phyloP scores from a whole-genome alignment of 2,797 vertebrate genomes.

The Meriones psammophilus region DNA sequence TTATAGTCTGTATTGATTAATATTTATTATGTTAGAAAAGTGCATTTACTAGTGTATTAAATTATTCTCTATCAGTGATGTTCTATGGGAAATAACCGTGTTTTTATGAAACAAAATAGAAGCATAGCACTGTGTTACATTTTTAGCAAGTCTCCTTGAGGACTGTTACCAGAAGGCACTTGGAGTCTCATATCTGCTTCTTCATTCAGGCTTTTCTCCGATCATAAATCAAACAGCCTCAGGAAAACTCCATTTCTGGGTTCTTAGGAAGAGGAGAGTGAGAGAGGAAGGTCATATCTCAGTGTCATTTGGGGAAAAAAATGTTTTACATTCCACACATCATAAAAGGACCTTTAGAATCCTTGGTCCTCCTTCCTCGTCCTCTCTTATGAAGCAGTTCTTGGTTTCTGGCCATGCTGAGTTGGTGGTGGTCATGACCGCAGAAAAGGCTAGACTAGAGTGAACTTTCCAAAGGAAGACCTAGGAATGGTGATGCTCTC shows the following conservation, averaged over 20 bases:
- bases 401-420: neutral
- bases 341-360: neutral
- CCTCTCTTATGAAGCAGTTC: neutral
- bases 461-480: neutral
- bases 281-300: constrained; percentile 2
- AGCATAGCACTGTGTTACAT: neutral
- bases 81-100: neutral
- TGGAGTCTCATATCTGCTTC: neutral
- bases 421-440: neutral
- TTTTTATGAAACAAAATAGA: neutral
- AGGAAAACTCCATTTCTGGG: neutral
- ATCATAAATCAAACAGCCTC: neutral
- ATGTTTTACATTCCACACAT: neutral
- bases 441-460: neutral
- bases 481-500: neutral
- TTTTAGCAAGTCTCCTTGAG: neutral
- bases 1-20: neutral
- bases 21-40: constrained; percentile 23
- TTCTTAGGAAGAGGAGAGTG: neutral
- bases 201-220: neutral
- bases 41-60: constrained; percentile 19
- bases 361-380: neutral
- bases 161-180: neutral
- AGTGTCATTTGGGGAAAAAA: neutral
- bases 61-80: neutral